Evolutionary conservation across 1,140 invertebrate species (phyloP).

Genomic region (Anadara kagoshimensis): DNA sequence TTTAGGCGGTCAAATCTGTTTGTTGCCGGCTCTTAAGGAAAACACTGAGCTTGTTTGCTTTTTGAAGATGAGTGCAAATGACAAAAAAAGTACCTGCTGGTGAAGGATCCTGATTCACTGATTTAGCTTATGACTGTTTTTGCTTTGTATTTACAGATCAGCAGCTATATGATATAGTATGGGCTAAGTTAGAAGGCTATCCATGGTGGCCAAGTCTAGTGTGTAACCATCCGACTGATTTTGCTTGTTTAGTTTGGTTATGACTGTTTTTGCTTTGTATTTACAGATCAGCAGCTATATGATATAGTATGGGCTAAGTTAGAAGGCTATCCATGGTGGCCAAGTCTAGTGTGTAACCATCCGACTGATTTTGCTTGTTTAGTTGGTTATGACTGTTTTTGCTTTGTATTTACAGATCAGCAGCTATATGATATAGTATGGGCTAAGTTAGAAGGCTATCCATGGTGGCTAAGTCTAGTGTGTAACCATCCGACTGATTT

Average conservation of each 20-base stretch:
- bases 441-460: constrained; percentile 77
- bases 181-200: constrained; percentile 77
- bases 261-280: constrained; percentile 28
- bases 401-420: constrained; percentile 43
- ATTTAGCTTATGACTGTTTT: constrained; percentile 11
- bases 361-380: too few relatives aligned
- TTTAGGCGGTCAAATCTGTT: too few relatives aligned
- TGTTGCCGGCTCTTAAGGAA: too few relatives aligned
- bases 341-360: constrained; percentile 74
- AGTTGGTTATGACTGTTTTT: too few relatives aligned
- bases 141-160: constrained; percentile 43
- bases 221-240: constrained; percentile 73
- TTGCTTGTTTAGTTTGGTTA: too few relatives aligned
- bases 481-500: constrained; percentile 74
- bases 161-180: constrained; percentile 73
- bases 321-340: constrained; percentile 78
- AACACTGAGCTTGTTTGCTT: too few relatives aligned
- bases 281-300: constrained; percentile 51
- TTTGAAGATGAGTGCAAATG: too few relatives aligned
- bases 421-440: constrained; percentile 74
- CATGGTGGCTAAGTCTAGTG: constrained; percentile 77
- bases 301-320: constrained; percentile 77
- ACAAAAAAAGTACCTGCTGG: too few relatives aligned
- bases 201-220: constrained; percentile 78
- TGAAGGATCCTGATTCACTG: too few relatives aligned